Percentiles rank a stretch among this genome's conserved stretches.
phyloP scores from a whole-genome alignment of 1,140 invertebrate species.

The Drosophila erecta region DNA sequence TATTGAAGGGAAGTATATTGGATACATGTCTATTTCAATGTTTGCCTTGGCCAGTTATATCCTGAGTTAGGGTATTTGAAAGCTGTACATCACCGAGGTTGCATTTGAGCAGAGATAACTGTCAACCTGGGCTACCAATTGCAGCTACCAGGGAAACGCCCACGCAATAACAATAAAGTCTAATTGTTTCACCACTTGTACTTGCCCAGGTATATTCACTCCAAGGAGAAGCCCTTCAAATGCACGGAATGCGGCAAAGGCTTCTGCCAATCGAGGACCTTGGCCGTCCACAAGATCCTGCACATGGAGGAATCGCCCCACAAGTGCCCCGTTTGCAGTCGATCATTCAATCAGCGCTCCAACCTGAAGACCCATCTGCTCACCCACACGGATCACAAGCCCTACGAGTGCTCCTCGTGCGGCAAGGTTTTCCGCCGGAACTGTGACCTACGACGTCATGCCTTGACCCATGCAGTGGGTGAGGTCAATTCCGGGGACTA shows the following conservation, averaged over 20 bases:
- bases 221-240: slow-evolving; percentile 98
- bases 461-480: slow-evolving; percentile 93
- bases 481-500: slow-evolving; percentile 90
- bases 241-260: slow-evolving; percentile 98
- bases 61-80: slow-evolving; percentile 5
- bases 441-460: slow-evolving; percentile 93
- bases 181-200: slow-evolving; percentile 53
- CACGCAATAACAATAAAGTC: slow-evolving; percentile 31
- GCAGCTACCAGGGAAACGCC: slow-evolving; percentile 40
- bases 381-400: slow-evolving; percentile 97
- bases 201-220: slow-evolving; percentile 95
- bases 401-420: slow-evolving; percentile 96
- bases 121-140: slow-evolving; percentile 64
- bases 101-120: slow-evolving; percentile 57
- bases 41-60: not conserved
- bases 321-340: slow-evolving; percentile 95
- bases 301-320: slow-evolving; percentile 97
- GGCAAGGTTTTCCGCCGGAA: slow-evolving; percentile 94
- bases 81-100: not conserved
- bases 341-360: slow-evolving; percentile 95
- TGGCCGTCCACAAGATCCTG: slow-evolving; percentile 96
- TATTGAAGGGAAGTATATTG: too few species aligned
- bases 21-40: too few species aligned
- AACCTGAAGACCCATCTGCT: slow-evolving; percentile 97
- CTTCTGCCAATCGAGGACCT: slow-evolving; percentile 96